Conservation (phyloP, 2,797 vertebrate species). For the Parambassis ranga region DNA sequence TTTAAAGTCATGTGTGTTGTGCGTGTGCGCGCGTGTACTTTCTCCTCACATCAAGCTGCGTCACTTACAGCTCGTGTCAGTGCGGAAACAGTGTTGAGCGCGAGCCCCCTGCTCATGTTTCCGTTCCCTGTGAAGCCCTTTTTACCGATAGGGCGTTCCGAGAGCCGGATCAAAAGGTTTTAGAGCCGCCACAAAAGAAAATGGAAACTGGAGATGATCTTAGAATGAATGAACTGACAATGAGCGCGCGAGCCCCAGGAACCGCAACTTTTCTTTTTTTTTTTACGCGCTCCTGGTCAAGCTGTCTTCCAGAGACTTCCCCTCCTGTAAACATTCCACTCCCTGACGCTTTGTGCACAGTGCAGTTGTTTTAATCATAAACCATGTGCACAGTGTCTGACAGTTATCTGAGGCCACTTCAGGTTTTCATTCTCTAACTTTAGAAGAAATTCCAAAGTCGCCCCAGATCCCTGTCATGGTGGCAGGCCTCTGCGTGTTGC, state of each 20-base stretch:
- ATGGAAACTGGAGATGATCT: slow-evolving; percentile 91
- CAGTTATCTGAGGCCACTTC: no score
- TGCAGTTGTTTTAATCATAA: no score
- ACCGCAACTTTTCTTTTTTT: slow-evolving; percentile 49
- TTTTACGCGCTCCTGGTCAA: not conserved
- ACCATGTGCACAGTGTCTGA: no score
- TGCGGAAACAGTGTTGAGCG: slow-evolving; percentile 48
- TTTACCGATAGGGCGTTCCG: slow-evolving; percentile 90
- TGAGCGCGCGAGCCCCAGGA: slow-evolving; percentile 85
- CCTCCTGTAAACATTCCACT: not conserved
- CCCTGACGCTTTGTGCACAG: no score
- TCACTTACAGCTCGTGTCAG: slow-evolving; percentile 57
- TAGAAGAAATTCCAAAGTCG: no score
- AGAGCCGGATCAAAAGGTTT: slow-evolving; percentile 91
- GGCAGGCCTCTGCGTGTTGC: no score
- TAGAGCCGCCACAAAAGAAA: slow-evolving; percentile 88
- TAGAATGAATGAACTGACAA: slow-evolving; percentile 86
- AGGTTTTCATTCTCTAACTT: no score
- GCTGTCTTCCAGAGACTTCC: not conserved
- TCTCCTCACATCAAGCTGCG: slow-evolving; percentile 1
- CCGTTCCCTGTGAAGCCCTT: slow-evolving; percentile 89
- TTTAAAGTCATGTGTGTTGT: not conserved
- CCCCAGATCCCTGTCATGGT: no score
- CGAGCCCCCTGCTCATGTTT: slow-evolving; percentile 82
- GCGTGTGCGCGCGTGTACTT: not conserved